phyloP scores from a whole-genome alignment of 2,797 vertebrate genomes.

The Onychomys arenicola region DNA sequence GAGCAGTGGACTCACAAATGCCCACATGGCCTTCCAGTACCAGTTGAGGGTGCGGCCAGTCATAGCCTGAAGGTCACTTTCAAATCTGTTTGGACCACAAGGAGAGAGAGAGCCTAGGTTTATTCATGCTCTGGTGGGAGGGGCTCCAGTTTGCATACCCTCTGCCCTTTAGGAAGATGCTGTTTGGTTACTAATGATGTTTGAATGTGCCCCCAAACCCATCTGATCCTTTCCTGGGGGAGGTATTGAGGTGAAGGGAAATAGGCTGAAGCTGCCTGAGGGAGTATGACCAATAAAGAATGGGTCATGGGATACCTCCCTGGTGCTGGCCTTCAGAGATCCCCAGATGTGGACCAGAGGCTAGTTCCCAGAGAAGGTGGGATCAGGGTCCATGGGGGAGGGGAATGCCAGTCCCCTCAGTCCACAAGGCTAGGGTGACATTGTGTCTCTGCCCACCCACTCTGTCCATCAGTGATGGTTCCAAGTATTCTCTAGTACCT shows the following conservation, averaged over 20 bases:
- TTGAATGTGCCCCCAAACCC: neutral
- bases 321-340: neutral
- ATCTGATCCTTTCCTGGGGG: neutral
- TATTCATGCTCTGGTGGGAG: neutral
- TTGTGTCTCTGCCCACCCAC: neutral
- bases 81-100: conserved; percentile 89
- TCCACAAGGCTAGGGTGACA: neutral
- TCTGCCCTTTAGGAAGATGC: neutral
- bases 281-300: accelerated
- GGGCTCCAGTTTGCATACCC: accelerated
- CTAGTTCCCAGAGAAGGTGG: accelerated
- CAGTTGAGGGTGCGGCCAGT: conserved; percentile 90
- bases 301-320: neutral
- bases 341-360: neutral
- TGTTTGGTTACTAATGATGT: neutral
- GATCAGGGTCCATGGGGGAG: too few relatives aligned
- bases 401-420: neutral
- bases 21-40: conserved; percentile 95
- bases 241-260: too few relatives aligned
- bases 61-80: conserved; percentile 94
- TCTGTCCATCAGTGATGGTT: neutral
- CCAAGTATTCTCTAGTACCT: neutral
- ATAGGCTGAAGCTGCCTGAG: neutral
- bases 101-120: neutral
- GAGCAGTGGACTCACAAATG: conserved; percentile 90